Conservation (phyloP, 2,113 vertebrate species). For the Gnathonemus longibarbis region DNA sequence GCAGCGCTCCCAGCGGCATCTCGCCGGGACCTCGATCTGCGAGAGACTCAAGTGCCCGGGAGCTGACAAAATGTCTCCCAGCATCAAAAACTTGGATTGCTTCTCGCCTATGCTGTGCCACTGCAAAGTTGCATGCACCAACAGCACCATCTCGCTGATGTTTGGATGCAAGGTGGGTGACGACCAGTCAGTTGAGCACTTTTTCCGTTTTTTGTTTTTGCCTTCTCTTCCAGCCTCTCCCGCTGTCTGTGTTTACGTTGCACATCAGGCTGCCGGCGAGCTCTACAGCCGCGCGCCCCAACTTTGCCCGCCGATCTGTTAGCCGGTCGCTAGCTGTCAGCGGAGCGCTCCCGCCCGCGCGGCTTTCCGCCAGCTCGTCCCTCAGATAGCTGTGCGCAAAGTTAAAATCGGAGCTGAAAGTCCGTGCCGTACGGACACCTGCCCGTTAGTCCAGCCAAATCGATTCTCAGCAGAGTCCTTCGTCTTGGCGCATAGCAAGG, state of each 20-base stretch:
- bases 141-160: conserved; percentile 79
- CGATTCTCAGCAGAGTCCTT: neutral
- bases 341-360: neutral
- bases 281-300: neutral
- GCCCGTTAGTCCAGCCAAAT: neutral
- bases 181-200: conserved; percentile 5
- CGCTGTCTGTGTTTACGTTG: neutral
- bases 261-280: neutral
- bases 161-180: conserved; percentile 84
- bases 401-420: neutral
- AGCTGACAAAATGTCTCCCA: conserved; percentile 69
- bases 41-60: conserved; percentile 58
- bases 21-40: conserved; percentile 59
- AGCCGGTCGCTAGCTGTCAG: neutral
- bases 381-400: neutral
- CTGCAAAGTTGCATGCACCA: conserved; percentile 82
- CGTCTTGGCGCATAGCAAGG: neutral
- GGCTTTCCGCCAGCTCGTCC: neutral
- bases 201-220: neutral
- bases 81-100: conserved; percentile 74
- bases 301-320: neutral
- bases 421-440: neutral
- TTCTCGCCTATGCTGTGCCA: conserved; percentile 79
- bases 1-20: conserved; percentile 59
- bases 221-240: neutral